phyloP scores from a whole-genome alignment of 1,140 invertebrate species.

The Listronotus oregonensis region DNA sequence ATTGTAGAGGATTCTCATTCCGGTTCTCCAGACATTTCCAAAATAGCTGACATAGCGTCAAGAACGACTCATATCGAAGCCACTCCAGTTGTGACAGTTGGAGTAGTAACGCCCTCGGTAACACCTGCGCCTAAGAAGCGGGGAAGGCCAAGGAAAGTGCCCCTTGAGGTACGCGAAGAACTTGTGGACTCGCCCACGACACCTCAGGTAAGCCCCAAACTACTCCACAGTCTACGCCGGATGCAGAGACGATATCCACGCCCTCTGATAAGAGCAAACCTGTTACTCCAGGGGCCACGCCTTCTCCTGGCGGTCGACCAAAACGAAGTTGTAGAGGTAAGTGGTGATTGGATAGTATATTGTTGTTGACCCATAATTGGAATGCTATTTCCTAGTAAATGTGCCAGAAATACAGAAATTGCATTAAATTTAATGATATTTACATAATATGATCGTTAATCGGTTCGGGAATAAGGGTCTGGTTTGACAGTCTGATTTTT shows the following conservation, averaged over 20 bases:
- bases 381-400: no score
- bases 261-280: not conserved
- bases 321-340: conserved; percentile 53
- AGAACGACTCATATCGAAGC: conserved; percentile 23
- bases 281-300: conserved; percentile 6
- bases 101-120: conserved; percentile 15
- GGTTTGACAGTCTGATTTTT: no score
- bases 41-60: conserved; percentile 25
- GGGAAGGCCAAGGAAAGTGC: conserved; percentile 45
- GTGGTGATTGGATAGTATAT: conserved; percentile 2
- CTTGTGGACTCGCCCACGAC: conserved; percentile 38
- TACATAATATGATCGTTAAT: no score
- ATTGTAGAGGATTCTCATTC: not conserved
- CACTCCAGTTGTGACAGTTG: conserved; percentile 19
- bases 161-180: conserved; percentile 48
- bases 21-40: conserved; percentile 12
- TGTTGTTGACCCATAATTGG: no score
- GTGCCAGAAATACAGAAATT: no score
- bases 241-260: not conserved
- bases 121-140: conserved; percentile 41
- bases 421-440: no score
- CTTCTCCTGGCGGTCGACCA: conserved; percentile 43
- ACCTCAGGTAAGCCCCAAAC: not conserved
- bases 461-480: no score
- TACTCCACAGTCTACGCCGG: not conserved